Conservation (phyloP, 2,797 vertebrate species). For the Merluccius polli region DNA sequence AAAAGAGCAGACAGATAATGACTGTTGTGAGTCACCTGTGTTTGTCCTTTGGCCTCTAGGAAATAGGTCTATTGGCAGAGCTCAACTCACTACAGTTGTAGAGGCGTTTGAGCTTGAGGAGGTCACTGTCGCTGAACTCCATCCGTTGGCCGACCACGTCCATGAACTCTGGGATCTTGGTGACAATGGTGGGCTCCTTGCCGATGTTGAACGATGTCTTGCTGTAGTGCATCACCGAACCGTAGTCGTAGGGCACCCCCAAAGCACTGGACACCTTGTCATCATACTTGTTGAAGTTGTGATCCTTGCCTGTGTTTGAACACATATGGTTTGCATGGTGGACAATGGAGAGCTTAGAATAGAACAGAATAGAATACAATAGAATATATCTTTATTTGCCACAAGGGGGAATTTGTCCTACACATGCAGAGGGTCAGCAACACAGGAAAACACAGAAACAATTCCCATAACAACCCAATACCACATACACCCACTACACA, state of each 20-base stretch:
- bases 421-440: background rate
- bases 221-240: conserved; percentile 89
- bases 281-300: conserved; percentile 77
- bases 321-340: background rate
- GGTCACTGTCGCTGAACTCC: conserved; percentile 83
- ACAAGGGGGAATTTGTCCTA: background rate
- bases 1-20: background rate
- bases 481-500: background rate
- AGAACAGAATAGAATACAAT: background rate
- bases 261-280: conserved; percentile 72
- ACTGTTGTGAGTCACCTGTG: too few species aligned
- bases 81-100: conserved; percentile 85
- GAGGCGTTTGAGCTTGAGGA: conserved; percentile 79
- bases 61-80: background rate
- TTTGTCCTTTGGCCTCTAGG: background rate
- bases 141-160: conserved; percentile 87
- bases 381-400: background rate
- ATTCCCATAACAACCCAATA: background rate
- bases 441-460: background rate
- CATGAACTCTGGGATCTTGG: conserved; percentile 77
- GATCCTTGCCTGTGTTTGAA: conserved; percentile 67
- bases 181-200: conserved; percentile 81
- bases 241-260: conserved; percentile 85
- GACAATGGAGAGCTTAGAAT: background rate
- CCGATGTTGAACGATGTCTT: conserved; percentile 77